Base-by-base conservation (phyloP, 2,888 invertebrate genomes). In the Drosophila multiciliata region DNA sequence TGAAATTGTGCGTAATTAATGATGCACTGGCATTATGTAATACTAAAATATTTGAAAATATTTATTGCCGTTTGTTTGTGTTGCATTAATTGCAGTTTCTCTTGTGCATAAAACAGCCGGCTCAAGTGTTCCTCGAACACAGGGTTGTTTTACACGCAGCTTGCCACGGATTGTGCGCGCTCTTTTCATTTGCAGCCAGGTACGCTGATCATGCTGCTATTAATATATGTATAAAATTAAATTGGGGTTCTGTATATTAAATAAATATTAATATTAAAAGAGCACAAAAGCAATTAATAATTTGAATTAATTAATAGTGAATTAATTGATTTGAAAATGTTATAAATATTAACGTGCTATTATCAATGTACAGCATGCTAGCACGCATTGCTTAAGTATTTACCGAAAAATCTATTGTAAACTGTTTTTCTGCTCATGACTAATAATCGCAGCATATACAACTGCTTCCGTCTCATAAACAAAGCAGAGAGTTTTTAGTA, bases 91-190 rank as follows among this genome's bases (percentile, higher is more conserved):
- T 65, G 52, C 54, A n/a, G 23, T 32, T 20, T 38, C 35, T 59
- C 32, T 52, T 23, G 42, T 40, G 38, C 59, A 40, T 57, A 29
- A 64, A 61, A 53, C 15, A 61, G 48, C 78, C 77, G 68, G 57
- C 66, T 60, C 38, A 71, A 66, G 50, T 69, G 60, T 48, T 11
- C 60, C 58, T 36, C 20, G 38, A 59, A 64, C 23, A 66, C 82
- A 68, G 85, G 76, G 80, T 26, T 71, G 88, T 85, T 77, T 62
- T 66, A 26, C 59, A 26, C 32, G 23, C 23, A 23, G 15, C 4
- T 8, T 64, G 42, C 15, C 3, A 40, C 17, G 9, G 52, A 45
- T 45, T 45, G 35, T 23, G 42, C 80, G 77, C 80, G 76, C 62
- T 58, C 17, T 64, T 68, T 54, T 67, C 26, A 17, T 29, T 23